Evolutionary conservation across 2,113 vertebrate species (phyloP).

Genomic region (Oryzias curvinotus): DNA sequence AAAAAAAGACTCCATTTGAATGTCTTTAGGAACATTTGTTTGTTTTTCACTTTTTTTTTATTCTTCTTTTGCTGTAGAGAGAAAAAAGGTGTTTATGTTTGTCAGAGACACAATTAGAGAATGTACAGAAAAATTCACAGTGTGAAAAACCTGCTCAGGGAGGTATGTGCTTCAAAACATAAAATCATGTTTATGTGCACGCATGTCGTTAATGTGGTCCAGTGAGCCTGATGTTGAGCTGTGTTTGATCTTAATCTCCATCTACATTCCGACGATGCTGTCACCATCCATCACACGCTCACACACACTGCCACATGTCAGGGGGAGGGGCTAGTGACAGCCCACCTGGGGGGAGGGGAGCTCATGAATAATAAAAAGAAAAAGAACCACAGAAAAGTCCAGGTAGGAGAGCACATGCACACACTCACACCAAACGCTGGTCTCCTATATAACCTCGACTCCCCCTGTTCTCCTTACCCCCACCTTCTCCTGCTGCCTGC

Average conservation of each 20-base stretch:
- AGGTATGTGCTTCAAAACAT: too few species aligned
- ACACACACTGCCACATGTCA: constrained; percentile 15
- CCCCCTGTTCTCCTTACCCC: constrained; percentile 80
- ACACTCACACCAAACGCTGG: constrained; percentile 32
- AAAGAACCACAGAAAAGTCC: constrained; percentile 83
- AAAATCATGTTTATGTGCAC: constrained; percentile 12
- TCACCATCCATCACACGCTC: constrained; percentile 87
- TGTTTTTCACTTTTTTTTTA: too few species aligned
- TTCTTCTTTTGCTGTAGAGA: too few species aligned
- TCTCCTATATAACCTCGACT: constrained; percentile 79
- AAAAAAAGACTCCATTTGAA: too few species aligned
- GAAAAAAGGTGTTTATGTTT: too few species aligned
- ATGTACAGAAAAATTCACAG: too few species aligned
- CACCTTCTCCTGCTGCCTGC: constrained; percentile 62
- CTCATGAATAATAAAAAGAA: constrained; percentile 98
- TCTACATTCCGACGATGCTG: constrained; percentile 88
- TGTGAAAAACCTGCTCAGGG: too few species aligned
- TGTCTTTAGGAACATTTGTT: too few species aligned
- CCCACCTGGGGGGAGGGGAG: constrained; percentile 74
- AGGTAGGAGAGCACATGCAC: constrained; percentile 63
- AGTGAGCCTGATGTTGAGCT: constrained; percentile 65
- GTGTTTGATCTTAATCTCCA: constrained; percentile 97
- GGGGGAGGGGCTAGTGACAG: constrained; percentile 96
- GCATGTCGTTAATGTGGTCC: constrained; percentile 35
- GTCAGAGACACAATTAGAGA: too few species aligned